phyloP scores from a whole-genome alignment of 2,888 invertebrate species.

The Scaptomyza reducta region DNA sequence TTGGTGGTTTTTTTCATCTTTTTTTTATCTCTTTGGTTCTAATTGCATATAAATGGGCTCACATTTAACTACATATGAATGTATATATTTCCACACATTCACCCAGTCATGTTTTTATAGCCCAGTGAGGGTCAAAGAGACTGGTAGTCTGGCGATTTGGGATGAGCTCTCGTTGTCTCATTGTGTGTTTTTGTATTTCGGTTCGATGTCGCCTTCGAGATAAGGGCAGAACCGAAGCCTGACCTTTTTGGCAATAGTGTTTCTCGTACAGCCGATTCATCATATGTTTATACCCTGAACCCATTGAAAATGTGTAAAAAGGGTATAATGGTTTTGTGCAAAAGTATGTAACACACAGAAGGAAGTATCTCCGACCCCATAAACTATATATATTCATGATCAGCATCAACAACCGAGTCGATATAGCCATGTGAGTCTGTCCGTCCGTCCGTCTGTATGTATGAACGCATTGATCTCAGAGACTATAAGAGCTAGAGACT shows the following conservation, averaged over 20 bases:
- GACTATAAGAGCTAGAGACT: too few relatives aligned
- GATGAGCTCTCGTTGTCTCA: slow-evolving; percentile 17
- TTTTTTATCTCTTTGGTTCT: slow-evolving; percentile 58
- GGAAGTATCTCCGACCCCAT: too few relatives aligned
- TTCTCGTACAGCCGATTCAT: not conserved
- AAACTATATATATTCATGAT: too few relatives aligned
- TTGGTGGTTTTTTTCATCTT: slow-evolving; percentile 18
- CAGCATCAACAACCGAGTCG: too few relatives aligned
- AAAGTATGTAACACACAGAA: too few relatives aligned
- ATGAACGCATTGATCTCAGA: too few relatives aligned
- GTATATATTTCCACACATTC: slow-evolving; percentile 16
- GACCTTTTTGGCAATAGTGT: slow-evolving; percentile 20
- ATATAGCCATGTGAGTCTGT: too few relatives aligned
- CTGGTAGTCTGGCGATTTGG: slow-evolving; percentile 18
- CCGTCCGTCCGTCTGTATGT: too few relatives aligned
- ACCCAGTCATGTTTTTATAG: slow-evolving; percentile 26
- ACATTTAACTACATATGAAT: slow-evolving; percentile 18
- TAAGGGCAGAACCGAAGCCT: slow-evolving; percentile 34
- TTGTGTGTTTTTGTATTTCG: slow-evolving; percentile 10
- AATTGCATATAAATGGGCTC: slow-evolving; percentile 66
- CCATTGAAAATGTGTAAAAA: too few relatives aligned
- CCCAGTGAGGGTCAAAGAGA: slow-evolving; percentile 39
- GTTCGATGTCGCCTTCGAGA: slow-evolving; percentile 29
- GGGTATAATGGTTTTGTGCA: too few relatives aligned
- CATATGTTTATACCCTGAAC: too few relatives aligned